A percentile compares a stretch with the other conserved stretches of the same genome.
Conservation (phyloP, 1,140 invertebrate genomes). For the Aphaenogaster rudis region DNA sequence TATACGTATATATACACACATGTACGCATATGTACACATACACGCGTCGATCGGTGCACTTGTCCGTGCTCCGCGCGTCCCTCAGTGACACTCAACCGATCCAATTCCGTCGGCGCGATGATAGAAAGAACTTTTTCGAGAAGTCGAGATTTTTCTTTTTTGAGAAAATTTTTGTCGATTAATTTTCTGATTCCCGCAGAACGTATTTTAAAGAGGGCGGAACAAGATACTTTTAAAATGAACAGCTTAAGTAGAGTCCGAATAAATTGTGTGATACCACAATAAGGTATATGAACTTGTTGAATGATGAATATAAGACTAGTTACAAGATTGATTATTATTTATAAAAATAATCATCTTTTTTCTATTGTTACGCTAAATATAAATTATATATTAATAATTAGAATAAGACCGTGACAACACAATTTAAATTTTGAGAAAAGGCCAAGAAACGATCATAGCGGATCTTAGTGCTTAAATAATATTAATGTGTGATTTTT, state of each 20-base stretch:
- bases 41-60: constrained; percentile 70
- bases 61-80: constrained; percentile 70
- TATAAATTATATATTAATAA: not conserved
- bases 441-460: too few species aligned
- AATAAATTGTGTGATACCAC: not conserved
- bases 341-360: not conserved
- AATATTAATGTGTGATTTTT: too few species aligned
- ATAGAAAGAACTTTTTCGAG: not conserved
- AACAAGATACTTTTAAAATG: not conserved
- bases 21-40: constrained; percentile 1
- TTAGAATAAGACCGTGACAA: too few species aligned
- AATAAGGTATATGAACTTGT: not conserved
- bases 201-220: not conserved
- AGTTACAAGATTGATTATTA: not conserved
- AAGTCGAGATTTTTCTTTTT: constrained; percentile 18
- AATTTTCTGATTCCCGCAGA: not conserved
- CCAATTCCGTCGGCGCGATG: constrained; percentile 15
- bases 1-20: not conserved
- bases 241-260: not conserved
- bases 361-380: not conserved
- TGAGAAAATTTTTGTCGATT: not conserved
- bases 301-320: not conserved
- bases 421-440: too few species aligned
- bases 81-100: constrained; percentile 71
- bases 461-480: too few species aligned